Conservation (phyloP, 2,888 invertebrate species). For the Orthosia gracilis region DNA sequence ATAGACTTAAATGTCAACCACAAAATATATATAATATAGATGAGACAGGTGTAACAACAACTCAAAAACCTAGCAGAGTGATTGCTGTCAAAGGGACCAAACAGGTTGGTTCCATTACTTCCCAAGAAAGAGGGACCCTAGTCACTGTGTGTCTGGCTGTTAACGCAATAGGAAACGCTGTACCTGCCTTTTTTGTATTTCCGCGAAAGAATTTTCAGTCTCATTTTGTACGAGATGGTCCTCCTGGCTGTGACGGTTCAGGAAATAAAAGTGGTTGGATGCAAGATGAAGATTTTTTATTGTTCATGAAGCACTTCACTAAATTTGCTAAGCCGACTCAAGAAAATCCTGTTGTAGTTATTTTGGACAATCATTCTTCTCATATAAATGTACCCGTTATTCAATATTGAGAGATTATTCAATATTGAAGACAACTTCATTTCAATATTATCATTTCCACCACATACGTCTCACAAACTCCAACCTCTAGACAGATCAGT, state of each 20-base stretch:
- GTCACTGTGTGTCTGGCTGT: conserved; percentile 2
- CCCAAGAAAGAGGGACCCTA: conserved; percentile 6
- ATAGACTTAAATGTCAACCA: conserved; percentile 7
- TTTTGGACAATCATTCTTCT: conserved; percentile 7
- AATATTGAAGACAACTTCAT: conserved; percentile 14
- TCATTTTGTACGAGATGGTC: not conserved
- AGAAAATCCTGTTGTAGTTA: conserved; percentile 8
- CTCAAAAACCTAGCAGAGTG: conserved; percentile 10
- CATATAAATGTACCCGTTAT: conserved; percentile 15
- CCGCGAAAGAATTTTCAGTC: not conserved
- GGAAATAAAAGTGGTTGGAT: conserved; percentile 24
- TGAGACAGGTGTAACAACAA: conserved; percentile 18
- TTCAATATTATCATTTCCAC: conserved; percentile 15
- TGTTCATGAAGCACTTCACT: conserved; percentile 23
- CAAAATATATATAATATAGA: conserved; percentile 13
- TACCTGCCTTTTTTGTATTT: not conserved
- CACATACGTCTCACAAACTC: conserved; percentile 5
- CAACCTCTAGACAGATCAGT: conserved; percentile 5
- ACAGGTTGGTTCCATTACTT: conserved; percentile 2
- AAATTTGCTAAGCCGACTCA: conserved; percentile 17
- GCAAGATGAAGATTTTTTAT: conserved; percentile 25
- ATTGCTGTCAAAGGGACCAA: conserved; percentile 17
- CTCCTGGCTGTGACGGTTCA: conserved; percentile 10
- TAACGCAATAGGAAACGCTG: conserved; percentile 2
- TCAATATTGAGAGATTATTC: too few species aligned